These are phyloP conservation scores for Zonitis immaculata DNA, from an alignment of 2,888 invertebrate species.

Conservation along the genomic window DNA sequence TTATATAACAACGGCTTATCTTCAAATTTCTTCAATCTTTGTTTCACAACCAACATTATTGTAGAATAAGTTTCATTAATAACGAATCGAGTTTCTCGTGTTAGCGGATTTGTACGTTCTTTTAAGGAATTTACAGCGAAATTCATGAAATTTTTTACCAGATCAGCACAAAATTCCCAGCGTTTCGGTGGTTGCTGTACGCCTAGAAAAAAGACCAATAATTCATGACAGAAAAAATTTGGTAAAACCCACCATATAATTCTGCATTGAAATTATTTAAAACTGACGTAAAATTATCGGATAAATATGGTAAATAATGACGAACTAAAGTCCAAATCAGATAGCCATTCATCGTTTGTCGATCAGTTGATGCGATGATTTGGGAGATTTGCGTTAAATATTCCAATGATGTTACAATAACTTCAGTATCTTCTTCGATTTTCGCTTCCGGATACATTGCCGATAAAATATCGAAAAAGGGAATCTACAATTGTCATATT, in stretches of 20 bases:
- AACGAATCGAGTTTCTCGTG: slow-evolving; percentile 24
- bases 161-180: slow-evolving; percentile 53
- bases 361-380: slow-evolving; percentile 52
- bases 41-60: slow-evolving; percentile 30
- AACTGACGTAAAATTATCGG: slow-evolving; percentile 42
- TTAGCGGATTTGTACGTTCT: slow-evolving; percentile 39
- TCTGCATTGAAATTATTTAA: slow-evolving; percentile 36
- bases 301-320: slow-evolving; percentile 54
- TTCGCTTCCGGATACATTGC: slow-evolving; percentile 50
- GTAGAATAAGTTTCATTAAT: slow-evolving; percentile 34
- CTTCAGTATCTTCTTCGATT: slow-evolving; percentile 51
- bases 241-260: slow-evolving; percentile 42
- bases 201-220: too few species aligned
- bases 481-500: slow-evolving; percentile 43
- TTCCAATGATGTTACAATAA: slow-evolving; percentile 51
- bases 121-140: slow-evolving; percentile 49
- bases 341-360: slow-evolving; percentile 55
- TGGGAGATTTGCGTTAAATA: slow-evolving; percentile 53
- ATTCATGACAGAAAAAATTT: too few species aligned
- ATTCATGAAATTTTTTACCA: slow-evolving; percentile 50
- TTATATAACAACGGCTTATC: slow-evolving; percentile 31
- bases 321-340: slow-evolving; percentile 56
- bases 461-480: slow-evolving; percentile 48
- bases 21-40: slow-evolving; percentile 29
- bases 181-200: slow-evolving; percentile 36